Evolutionary conservation across 2,888 invertebrate species (phyloP).

Genomic region (Watsonalla binaria): DNA sequence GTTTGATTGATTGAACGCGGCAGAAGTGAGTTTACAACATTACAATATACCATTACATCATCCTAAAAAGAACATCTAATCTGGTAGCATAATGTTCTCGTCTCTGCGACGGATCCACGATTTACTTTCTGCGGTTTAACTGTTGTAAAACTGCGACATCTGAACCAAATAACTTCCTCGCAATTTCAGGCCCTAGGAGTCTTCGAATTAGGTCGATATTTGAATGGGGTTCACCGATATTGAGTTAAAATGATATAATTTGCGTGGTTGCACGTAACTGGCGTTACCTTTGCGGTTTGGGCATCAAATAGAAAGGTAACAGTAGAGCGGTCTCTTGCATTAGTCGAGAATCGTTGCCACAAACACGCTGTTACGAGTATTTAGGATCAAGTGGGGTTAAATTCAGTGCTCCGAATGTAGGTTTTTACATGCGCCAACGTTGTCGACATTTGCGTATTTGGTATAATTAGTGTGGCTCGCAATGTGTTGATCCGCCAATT

Average conservation of each 20-base stretch:
- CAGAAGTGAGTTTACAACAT: conserved; percentile 12
- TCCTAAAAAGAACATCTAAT: conserved; percentile 24
- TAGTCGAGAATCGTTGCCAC: background rate
- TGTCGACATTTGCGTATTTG: too few species aligned
- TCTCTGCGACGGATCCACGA: conserved; percentile 44
- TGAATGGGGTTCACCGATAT: conserved; percentile 8
- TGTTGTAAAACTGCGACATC: conserved; percentile 39
- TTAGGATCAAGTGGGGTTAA: too few species aligned
- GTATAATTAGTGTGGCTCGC: too few species aligned
- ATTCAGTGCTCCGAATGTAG: too few species aligned
- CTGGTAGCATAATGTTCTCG: conserved; percentile 45
- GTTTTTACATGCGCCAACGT: too few species aligned
- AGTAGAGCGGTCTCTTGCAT: too few species aligned
- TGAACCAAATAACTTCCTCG: conserved; percentile 2
- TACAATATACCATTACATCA: background rate
- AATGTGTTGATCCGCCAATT: too few species aligned
- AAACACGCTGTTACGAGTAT: too few species aligned
- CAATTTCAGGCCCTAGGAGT: conserved; percentile 12
- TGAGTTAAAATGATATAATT: conserved; percentile 55
- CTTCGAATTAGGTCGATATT: conserved; percentile 18
- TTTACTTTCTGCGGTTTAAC: conserved; percentile 52
- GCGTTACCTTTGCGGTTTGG: conserved; percentile 38
- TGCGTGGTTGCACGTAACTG: conserved; percentile 48
- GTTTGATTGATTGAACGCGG: too few species aligned
- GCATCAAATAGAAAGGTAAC: background rate